A percentile compares a stretch with the other conserved stretches of the same genome.
Evolutionary conservation across 2,888 invertebrate genomes (phyloP).

Genomic region (Trissolcus japonicus): DNA sequence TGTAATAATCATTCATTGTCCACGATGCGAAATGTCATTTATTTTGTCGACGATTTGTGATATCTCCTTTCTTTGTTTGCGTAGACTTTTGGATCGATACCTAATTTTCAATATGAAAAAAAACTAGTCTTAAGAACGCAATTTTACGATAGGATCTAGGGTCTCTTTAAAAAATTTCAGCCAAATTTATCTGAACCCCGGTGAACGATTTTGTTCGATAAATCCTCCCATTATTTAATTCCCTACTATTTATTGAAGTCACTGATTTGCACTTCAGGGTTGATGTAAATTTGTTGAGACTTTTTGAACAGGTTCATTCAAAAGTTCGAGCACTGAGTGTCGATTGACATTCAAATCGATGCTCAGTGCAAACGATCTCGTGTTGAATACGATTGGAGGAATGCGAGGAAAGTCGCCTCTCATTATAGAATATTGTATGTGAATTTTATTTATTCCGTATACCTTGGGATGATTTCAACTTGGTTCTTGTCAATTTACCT

Average conservation of each 20-base stretch:
- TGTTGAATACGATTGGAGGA: constrained; percentile 4
- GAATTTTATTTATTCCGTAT: constrained; percentile 49
- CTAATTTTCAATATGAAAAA: constrained; percentile 19
- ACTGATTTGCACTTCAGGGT: too few species aligned
- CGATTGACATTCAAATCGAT: constrained; percentile 23
- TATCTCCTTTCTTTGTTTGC: constrained; percentile 50
- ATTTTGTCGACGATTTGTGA: constrained; percentile 66
- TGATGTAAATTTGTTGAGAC: too few species aligned
- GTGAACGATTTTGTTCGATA: too few species aligned
- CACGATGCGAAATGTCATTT: constrained; percentile 67
- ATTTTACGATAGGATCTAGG: too few species aligned
- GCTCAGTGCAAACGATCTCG: constrained; percentile 13
- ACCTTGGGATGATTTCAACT: constrained; percentile 19
- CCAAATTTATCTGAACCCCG: too few species aligned
- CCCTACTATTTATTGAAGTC: too few species aligned
- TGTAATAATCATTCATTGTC: constrained; percentile 66
- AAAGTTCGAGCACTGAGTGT: constrained; percentile 17
- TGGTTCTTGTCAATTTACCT: constrained; percentile 43
- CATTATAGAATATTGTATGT: constrained; percentile 55
- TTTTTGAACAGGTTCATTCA: constrained; percentile 19
- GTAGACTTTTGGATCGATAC: constrained; percentile 14
- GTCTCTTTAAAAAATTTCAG: too few species aligned
- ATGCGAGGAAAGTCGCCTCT: constrained; percentile 42
- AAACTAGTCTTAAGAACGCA: constrained; percentile 25
- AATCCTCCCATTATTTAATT: too few species aligned